A percentile compares a stretch with the other conserved stretches of the same genome.
These are phyloP conservation scores for Physella acuta DNA, from an alignment of 1,140 invertebrate species.

Conservation along the genomic window DNA sequence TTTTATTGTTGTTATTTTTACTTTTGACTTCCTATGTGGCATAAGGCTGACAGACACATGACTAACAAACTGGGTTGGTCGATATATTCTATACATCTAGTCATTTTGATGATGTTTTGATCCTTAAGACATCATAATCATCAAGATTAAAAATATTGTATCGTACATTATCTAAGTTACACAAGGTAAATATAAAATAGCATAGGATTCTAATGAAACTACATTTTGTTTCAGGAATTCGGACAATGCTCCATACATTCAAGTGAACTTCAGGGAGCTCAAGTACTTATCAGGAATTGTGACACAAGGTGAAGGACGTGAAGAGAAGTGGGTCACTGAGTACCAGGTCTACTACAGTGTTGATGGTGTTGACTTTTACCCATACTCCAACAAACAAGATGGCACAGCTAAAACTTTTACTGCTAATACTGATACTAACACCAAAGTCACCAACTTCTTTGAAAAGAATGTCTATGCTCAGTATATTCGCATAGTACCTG, in stretches of 20 bases:
- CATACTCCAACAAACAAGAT: constrained; percentile 34
- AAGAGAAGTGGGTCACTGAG: constrained; percentile 46
- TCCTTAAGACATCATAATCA: too few species aligned
- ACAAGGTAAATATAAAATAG: too few species aligned
- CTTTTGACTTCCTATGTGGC: too few species aligned
- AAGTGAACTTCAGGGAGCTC: constrained; percentile 53
- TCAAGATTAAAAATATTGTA: too few species aligned
- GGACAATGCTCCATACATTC: constrained; percentile 1
- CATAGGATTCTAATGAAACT: too few species aligned
- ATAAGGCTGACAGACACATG: too few species aligned
- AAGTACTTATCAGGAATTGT: constrained; percentile 54
- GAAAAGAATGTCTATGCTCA: background rate
- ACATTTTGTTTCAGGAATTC: constrained; percentile 12
- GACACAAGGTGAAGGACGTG: constrained; percentile 32
- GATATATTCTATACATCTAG: too few species aligned
- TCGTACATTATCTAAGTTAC: too few species aligned
- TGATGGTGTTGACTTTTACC: constrained; percentile 43
- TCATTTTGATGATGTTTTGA: too few species aligned
- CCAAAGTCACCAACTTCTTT: constrained; percentile 34
- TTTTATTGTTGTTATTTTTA: too few species aligned
- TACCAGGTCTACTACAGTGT: constrained; percentile 52
- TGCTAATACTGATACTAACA: constrained; percentile 33
- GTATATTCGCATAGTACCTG: background rate
- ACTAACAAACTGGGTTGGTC: too few species aligned
- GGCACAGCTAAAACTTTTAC: constrained; percentile 31